Evolutionary conservation across 2,888 invertebrate species (phyloP).

Genomic region (Camptogramma bilineatum): DNA sequence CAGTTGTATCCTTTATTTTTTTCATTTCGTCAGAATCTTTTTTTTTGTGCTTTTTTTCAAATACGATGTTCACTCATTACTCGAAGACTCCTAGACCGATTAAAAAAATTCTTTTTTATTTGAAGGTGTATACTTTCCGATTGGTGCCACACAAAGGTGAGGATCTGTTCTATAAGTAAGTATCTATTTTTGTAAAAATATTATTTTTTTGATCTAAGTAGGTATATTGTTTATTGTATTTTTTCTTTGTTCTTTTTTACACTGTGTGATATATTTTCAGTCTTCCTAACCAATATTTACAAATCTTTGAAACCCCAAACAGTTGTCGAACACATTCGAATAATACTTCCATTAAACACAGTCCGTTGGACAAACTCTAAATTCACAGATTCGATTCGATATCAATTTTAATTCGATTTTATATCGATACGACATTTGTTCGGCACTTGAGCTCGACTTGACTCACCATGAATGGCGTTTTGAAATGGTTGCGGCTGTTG

Average conservation of each 20-base stretch:
- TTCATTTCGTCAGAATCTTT: too few species aligned
- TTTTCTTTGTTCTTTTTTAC: background rate
- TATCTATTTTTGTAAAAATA: too few species aligned
- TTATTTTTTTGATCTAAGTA: too few species aligned
- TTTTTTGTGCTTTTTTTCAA: too few species aligned
- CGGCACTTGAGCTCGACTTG: slow-evolving; percentile 55
- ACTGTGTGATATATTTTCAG: background rate
- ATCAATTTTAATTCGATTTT: slow-evolving; percentile 75
- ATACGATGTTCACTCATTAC: too few species aligned
- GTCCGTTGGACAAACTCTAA: slow-evolving; percentile 59
- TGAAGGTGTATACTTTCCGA: too few species aligned
- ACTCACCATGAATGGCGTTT: slow-evolving; percentile 52
- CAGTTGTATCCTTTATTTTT: too few species aligned
- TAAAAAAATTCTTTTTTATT: too few species aligned
- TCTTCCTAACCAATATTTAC: slow-evolving; percentile 28
- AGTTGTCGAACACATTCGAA: slow-evolving; percentile 65
- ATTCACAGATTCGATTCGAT: slow-evolving; percentile 57
- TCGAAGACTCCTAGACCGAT: too few species aligned
- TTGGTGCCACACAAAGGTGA: too few species aligned
- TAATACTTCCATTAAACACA: slow-evolving; percentile 63
- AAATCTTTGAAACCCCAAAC: slow-evolving; percentile 50
- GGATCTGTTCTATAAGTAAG: too few species aligned
- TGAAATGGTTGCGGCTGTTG: slow-evolving; percentile 52
- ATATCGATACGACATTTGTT: slow-evolving; percentile 58
- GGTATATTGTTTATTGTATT: too few species aligned